A percentile compares a stretch with the other conserved stretches of the same genome.
phyloP scores from a whole-genome alignment of 2,797 vertebrate genomes.

The Takifugu rubripes region DNA sequence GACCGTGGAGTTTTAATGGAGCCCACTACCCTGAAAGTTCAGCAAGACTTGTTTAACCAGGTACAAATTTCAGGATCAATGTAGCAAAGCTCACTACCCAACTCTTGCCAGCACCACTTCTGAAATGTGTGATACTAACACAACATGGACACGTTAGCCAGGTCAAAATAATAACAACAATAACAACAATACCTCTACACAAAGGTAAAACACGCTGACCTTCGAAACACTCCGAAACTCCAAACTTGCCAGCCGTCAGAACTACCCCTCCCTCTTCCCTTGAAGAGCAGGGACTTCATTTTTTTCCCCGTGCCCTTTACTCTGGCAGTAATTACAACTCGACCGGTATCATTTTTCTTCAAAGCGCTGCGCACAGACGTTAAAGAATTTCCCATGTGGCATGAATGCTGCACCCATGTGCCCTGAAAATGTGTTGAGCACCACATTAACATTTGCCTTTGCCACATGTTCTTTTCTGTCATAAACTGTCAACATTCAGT shows the following conservation, averaged over 20 bases:
- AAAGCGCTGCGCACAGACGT: neutral
- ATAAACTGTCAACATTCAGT: neutral
- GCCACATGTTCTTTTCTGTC: neutral
- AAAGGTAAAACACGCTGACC: neutral
- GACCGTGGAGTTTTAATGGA: too few species aligned
- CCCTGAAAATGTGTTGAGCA: neutral
- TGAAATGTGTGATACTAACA: too few species aligned
- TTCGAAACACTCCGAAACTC: neutral
- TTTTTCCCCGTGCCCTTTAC: neutral
- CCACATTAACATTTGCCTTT: neutral
- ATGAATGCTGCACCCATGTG: neutral
- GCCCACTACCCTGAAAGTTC: too few species aligned
- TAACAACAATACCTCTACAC: neutral
- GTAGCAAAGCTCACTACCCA: too few species aligned
- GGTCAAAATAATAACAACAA: too few species aligned
- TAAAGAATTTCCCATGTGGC: neutral
- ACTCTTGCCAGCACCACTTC: too few species aligned
- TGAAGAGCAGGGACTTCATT: neutral
- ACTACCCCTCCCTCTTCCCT: neutral
- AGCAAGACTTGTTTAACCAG: too few species aligned
- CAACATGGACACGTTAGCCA: too few species aligned
- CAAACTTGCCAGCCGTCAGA: neutral
- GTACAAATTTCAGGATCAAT: too few species aligned
- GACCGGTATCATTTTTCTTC: constrained; percentile 1
- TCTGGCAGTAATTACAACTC: neutral